Evolutionary conservation across 2,888 invertebrate genomes (phyloP), one percentile per base, ranked within the genome.

Genomic region (Coleophora deauratella): DNA sequence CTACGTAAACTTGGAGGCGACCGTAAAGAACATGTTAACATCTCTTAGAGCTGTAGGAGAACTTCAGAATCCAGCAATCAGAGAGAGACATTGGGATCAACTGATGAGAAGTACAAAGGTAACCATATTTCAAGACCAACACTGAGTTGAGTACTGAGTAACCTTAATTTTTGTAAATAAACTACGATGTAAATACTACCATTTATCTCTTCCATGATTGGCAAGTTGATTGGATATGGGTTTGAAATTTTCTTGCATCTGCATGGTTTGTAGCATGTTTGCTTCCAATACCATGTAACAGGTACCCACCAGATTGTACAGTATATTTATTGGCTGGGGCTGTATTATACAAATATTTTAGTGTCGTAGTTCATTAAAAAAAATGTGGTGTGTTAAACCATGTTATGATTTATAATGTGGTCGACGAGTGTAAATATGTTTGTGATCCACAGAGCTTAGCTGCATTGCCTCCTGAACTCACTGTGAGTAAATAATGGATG

Each of bases 11-110:
- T 82, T 98, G 36, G 98, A 98, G 77, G 92, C 94, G 9, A 95
- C 93, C 0, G 97, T 98, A 1, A 97, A 98, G 81, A 98, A 98
- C 74, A 98, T 98, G 92, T 78, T 98, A 39, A 98, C 98, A 2
- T 98, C 98, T 0, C 81, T 98, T 43, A 90, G 96, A 64, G 98
- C 98, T 4, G 98, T 98, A 2, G 96, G 95, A 33, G 98, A 98
- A 71, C 87, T 98, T 2, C 98, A 98, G 80, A 98, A 98, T 84
- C 94, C 97, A 33, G 97, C 98, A 0, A 97, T 98, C 51, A 88
- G 98, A 45, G 97, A 98, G 75, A 88, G 98, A 14, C 98, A 98
- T 80, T 98, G 98, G 98, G 92, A 96, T 66, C 97, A 98, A 76
- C 88, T 98, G 38, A 98, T 98, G 96, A 92, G 91, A 59, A 96